phyloP scores from a whole-genome alignment of 2,113 vertebrate genomes.

The Osmerus eperlanus region DNA sequence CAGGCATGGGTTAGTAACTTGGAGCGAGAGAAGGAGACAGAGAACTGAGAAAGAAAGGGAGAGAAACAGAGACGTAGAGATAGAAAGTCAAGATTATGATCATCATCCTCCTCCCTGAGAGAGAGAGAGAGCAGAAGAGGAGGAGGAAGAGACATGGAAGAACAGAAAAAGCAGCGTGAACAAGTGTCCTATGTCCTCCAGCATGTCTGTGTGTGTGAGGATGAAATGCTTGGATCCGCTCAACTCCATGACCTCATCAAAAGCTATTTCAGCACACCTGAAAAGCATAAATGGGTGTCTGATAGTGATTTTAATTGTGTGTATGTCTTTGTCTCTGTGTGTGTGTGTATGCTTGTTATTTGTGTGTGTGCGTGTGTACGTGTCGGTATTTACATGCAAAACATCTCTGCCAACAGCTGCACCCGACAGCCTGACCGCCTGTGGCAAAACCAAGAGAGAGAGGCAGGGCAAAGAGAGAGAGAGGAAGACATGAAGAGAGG shows the following conservation, averaged over 20 bases:
- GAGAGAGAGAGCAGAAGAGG: no score
- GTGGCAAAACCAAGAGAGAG: background rate
- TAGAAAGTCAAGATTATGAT: background rate
- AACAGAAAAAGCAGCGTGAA: no score
- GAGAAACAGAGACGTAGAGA: background rate
- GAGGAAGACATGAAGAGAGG: conserved; percentile 1
- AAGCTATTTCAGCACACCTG: no score
- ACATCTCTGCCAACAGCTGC: no score
- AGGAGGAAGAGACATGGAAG: no score
- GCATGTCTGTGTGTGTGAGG: no score
- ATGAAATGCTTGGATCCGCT: no score
- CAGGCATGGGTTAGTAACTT: background rate
- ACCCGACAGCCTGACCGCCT: no score
- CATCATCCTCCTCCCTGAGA: background rate
- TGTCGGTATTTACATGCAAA: background rate
- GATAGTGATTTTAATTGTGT: background rate
- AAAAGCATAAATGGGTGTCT: no score
- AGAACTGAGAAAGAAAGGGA: background rate
- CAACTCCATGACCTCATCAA: no score
- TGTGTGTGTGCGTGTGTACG: background rate
- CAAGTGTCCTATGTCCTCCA: no score
- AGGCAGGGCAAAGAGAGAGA: background rate
- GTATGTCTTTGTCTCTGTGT: background rate
- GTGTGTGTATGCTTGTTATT: background rate
- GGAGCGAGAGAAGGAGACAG: background rate